Conservation (phyloP, 2,797 vertebrate species). For the Hippoglossus hippoglossus region DNA sequence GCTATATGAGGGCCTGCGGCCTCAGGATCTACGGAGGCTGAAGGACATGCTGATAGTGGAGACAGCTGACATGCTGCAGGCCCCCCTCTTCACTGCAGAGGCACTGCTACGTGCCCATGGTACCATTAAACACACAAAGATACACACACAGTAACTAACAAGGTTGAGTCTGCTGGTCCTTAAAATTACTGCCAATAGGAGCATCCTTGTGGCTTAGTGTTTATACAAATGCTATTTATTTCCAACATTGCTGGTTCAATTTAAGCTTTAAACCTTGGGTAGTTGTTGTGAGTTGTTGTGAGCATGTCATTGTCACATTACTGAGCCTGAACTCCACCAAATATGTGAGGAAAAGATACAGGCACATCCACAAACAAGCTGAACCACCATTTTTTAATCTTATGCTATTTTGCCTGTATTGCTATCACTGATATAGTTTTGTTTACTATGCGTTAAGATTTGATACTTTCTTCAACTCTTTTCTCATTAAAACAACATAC, state of each 20-base stretch:
- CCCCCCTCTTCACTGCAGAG: constrained; percentile 97
- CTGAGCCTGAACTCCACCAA: constrained; percentile 6
- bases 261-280: background rate
- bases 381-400: background rate
- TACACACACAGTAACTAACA: constrained; percentile 8
- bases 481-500: background rate
- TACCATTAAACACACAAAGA: constrained; percentile 71
- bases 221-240: background rate
- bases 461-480: background rate
- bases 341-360: constrained; percentile 14
- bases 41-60: constrained; percentile 99
- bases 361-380: background rate
- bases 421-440: no score
- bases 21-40: constrained; percentile 94
- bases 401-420: no score
- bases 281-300: no score
- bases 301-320: constrained; percentile 6
- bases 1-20: constrained; percentile 95
- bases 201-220: background rate
- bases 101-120: constrained; percentile 97
- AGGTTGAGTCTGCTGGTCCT: constrained; percentile 2
- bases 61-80: constrained; percentile 99
- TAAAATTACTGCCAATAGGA: constrained; percentile 7
- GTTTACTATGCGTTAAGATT: no score
- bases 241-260: background rate